A percentile compares a stretch with the other conserved stretches of the same genome.
Evolutionary conservation across 2,888 invertebrate species (phyloP).

Genomic region (Oscheius sp.): DNA sequence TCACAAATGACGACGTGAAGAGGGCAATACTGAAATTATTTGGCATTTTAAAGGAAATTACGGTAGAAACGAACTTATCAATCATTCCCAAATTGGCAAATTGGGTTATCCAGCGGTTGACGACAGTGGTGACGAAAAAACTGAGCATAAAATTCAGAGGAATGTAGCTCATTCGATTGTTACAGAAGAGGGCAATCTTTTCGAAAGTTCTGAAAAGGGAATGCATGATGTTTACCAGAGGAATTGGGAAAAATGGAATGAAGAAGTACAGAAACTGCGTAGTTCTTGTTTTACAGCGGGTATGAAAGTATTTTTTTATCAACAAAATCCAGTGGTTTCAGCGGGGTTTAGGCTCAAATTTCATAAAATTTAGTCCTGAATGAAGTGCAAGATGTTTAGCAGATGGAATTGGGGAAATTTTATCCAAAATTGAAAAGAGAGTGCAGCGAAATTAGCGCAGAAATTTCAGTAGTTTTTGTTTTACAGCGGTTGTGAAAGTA

Average conservation of each 20-base stretch:
- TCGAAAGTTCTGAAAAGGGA: conserved; percentile 53
- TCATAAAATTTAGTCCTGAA: no score
- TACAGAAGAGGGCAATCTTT: conserved; percentile 52
- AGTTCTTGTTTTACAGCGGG: neutral
- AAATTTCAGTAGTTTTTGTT: no score
- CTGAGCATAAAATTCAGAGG: conserved; percentile 63
- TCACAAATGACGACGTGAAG: conserved; percentile 52
- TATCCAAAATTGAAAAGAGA: no score
- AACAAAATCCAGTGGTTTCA: no score
- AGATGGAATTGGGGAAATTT: no score
- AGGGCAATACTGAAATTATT: conserved; percentile 55
- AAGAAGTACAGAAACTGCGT: no score
- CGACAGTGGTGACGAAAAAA: conserved; percentile 64
- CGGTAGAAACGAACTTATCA: conserved; percentile 44
- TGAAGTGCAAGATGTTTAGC: no score
- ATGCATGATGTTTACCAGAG: no score
- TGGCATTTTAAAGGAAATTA: neutral
- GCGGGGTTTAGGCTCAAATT: no score
- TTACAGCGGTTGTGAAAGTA: no score
- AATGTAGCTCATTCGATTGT: conserved; percentile 55
- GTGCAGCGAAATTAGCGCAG: no score
- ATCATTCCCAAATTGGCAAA: conserved; percentile 57
- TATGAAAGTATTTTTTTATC: conserved; percentile 1
- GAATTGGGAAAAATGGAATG: no score
- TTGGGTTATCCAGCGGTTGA: conserved; percentile 55